Evolutionary conservation across 2,888 invertebrate species (phyloP).

Genomic region (Prosapia bicincta): DNA sequence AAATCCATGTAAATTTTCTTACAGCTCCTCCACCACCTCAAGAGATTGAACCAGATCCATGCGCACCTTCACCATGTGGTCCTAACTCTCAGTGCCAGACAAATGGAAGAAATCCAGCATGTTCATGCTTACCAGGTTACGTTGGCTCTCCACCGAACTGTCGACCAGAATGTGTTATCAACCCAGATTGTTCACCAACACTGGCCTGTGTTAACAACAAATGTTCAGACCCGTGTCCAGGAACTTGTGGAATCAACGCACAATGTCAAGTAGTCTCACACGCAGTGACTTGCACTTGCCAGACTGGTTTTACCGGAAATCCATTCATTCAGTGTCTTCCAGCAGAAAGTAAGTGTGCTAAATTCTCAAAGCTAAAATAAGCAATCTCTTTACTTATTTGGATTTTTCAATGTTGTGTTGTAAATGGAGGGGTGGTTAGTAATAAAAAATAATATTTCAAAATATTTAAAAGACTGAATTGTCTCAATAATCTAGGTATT

Average conservation of each 20-base stretch:
- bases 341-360: slow-evolving; percentile 50
- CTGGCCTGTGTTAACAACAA: slow-evolving; percentile 77
- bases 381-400: no score
- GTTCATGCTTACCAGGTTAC: slow-evolving; percentile 73
- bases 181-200: slow-evolving; percentile 73
- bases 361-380: no score
- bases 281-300: slow-evolving; percentile 77
- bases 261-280: slow-evolving; percentile 77
- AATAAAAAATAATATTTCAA: no score
- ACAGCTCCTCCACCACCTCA: slow-evolving; percentile 24
- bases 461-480: no score
- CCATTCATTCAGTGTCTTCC: slow-evolving; percentile 74
- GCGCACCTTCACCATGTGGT: slow-evolving; percentile 77
- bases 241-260: slow-evolving; percentile 74
- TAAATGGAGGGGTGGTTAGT: no score
- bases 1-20: background rate
- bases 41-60: slow-evolving; percentile 51
- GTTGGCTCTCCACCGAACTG: slow-evolving; percentile 78
- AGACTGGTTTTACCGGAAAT: slow-evolving; percentile 72
- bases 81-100: slow-evolving; percentile 71
- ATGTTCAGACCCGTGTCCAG: slow-evolving; percentile 79
- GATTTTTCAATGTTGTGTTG: no score
- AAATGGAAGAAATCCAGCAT: slow-evolving; percentile 60
- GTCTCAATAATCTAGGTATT: no score
- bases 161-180: slow-evolving; percentile 77